Evolutionary conservation across 2,888 invertebrate genomes (phyloP).

Genomic region (Malthinus flaveolus): DNA sequence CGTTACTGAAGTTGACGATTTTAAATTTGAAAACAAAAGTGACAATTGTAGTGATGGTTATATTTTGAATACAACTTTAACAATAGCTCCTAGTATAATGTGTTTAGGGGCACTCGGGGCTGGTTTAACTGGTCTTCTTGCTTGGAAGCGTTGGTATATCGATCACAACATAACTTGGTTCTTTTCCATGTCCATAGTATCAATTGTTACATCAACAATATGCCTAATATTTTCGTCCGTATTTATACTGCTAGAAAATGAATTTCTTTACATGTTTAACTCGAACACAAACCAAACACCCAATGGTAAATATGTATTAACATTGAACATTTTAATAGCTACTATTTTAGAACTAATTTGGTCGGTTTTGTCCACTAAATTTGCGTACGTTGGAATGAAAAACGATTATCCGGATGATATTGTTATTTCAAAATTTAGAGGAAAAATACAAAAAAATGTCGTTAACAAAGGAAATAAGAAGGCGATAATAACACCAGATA

Average conservation of each 20-base stretch:
- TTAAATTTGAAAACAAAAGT: not conserved
- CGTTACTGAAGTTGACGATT: constrained; percentile 4
- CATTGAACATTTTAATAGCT: constrained; percentile 63
- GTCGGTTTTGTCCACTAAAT: constrained; percentile 63
- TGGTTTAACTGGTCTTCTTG: constrained; percentile 61
- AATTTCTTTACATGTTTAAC: constrained; percentile 11
- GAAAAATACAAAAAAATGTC: constrained; percentile 60
- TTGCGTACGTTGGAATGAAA: constrained; percentile 65
- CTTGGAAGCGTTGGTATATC: constrained; percentile 69
- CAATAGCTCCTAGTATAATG: constrained; percentile 58
- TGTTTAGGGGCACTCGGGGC: constrained; percentile 59
- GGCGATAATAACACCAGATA: constrained; percentile 57
- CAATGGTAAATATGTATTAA: constrained; percentile 53
- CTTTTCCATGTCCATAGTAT: constrained; percentile 60
- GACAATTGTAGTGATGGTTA: constrained; percentile 16
- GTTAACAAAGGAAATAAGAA: constrained; percentile 62
- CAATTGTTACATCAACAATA: constrained; percentile 56
- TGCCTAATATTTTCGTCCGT: constrained; percentile 38
- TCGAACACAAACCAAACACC: constrained; percentile 29
- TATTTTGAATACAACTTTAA: constrained; percentile 44
- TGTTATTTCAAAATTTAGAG: constrained; percentile 53
- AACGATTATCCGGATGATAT: constrained; percentile 62
- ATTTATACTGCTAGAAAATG: constrained; percentile 24
- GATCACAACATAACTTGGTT: constrained; percentile 67
- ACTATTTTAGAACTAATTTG: constrained; percentile 62